Percentiles rank a stretch among this genome's conserved stretches.
Conservation (phyloP, 2,113 vertebrate genomes). For the Tylochromis polylepis region DNA sequence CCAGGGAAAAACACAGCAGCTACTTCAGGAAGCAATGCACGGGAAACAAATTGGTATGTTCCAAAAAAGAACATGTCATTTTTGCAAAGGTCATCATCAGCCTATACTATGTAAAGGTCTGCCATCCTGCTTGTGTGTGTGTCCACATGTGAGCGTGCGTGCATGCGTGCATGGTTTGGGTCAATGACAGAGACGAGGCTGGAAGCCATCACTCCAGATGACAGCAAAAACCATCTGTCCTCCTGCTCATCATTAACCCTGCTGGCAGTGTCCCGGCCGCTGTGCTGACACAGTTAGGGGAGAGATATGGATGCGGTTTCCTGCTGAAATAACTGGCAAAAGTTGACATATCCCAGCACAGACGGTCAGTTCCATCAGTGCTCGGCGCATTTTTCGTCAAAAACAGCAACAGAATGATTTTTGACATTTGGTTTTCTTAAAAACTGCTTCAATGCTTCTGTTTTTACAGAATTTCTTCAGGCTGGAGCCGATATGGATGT, state of each 20-base stretch:
- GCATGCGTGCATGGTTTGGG: background rate
- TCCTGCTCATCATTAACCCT: constrained; percentile 54
- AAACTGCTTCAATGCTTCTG: background rate
- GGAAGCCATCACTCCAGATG: constrained; percentile 46
- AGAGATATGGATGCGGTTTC: constrained; percentile 20
- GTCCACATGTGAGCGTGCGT: no score
- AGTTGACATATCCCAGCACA: background rate
- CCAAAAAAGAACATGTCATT: background rate
- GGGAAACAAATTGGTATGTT: background rate
- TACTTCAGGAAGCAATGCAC: background rate
- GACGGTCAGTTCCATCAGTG: constrained; percentile 17
- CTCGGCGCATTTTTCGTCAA: background rate
- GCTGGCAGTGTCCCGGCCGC: constrained; percentile 28
- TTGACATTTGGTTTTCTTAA: constrained; percentile 13
- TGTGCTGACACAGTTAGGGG: constrained; percentile 24
- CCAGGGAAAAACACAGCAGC: background rate
- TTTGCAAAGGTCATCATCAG: constrained; percentile 17
- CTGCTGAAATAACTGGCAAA: constrained; percentile 25
- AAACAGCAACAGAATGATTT: constrained; percentile 12
- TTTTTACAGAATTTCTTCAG: background rate
- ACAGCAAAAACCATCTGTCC: constrained; percentile 60
- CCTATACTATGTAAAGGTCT: background rate
- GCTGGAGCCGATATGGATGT: constrained; percentile 2
- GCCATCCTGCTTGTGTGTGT: background rate
- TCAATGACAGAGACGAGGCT: constrained; percentile 34